Evolutionary conservation across 1,140 invertebrate species (phyloP).

Genomic region (Ceratina australensis): DNA sequence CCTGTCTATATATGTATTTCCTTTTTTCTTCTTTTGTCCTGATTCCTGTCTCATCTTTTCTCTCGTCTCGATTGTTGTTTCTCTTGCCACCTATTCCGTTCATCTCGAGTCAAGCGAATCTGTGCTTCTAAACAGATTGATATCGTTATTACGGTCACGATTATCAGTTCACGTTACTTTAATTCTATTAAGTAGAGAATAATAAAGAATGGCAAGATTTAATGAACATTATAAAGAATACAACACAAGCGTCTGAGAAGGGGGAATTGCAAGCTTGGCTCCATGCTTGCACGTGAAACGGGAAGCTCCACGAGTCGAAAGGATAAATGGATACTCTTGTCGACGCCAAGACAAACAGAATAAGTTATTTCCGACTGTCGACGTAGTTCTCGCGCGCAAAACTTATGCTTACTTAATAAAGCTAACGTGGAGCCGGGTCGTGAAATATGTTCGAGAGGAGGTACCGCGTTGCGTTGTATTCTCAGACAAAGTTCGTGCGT

Average conservation of each 20-base stretch:
- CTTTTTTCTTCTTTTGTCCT: neutral
- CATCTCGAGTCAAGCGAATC: too few relatives aligned
- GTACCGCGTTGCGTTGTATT: slow-evolving; percentile 3
- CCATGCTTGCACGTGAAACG: too few relatives aligned
- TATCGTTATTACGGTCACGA: too few relatives aligned
- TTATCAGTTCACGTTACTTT: too few relatives aligned
- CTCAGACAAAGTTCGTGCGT: slow-evolving; percentile 33
- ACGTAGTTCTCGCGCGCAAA: slow-evolving; percentile 8
- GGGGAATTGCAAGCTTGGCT: neutral
- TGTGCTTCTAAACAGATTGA: too few relatives aligned
- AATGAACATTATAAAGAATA: neutral
- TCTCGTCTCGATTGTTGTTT: neutral
- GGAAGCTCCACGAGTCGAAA: neutral
- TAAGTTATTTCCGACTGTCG: slow-evolving; percentile 10
- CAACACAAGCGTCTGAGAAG: neutral
- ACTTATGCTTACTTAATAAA: slow-evolving; percentile 51
- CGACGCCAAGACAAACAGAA: slow-evolving; percentile 3
- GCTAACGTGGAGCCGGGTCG: slow-evolving; percentile 34
- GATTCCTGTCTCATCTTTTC: too few relatives aligned
- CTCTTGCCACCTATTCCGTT: too few relatives aligned
- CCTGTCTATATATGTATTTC: neutral
- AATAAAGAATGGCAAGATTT: too few relatives aligned
- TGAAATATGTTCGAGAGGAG: slow-evolving; percentile 17
- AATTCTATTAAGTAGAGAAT: too few relatives aligned
- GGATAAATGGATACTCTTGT: neutral